These are phyloP conservation scores for Pachymerium ferrugineum DNA, from an alignment of 2,888 invertebrate species.

Conservation along the genomic window DNA sequence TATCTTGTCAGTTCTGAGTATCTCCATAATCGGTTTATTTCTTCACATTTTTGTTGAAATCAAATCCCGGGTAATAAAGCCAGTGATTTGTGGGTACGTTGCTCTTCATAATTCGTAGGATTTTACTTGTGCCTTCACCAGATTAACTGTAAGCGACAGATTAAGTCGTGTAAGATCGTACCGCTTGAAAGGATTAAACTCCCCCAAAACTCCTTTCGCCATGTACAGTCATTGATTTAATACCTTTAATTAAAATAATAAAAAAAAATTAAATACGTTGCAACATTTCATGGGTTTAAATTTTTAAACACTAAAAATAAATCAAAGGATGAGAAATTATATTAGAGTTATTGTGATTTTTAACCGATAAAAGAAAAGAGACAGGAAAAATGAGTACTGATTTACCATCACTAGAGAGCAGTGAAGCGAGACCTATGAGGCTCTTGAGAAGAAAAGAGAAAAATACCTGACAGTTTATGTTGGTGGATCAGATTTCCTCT, in stretches of 20 bases:
- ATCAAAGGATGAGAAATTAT: not conserved
- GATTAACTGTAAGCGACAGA: not conserved
- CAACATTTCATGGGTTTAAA: too few relatives aligned
- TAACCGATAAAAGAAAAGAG: conserved; percentile 3
- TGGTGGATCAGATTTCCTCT: conserved; percentile 12
- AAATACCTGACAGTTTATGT: conserved; percentile 15
- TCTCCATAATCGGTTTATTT: conserved; percentile 27
- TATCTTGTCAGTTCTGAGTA: conserved; percentile 11
- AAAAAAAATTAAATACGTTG: too few relatives aligned
- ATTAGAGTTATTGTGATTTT: not conserved
- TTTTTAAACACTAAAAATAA: too few relatives aligned
- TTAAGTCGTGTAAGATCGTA: not conserved
- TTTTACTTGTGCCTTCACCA: not conserved
- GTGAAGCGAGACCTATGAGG: conserved; percentile 4
- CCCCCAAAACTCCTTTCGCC: too few relatives aligned
- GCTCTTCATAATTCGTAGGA: not conserved
- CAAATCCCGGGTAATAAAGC: conserved; percentile 22
- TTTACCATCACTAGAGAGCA: conserved; percentile 5
- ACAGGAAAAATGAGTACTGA: conserved; percentile 23
- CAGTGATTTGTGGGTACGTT: conserved; percentile 22
- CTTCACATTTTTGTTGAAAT: conserved; percentile 24
- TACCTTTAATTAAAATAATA: too few relatives aligned
- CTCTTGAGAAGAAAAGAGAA: conserved; percentile 11
- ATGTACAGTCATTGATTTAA: too few relatives aligned
- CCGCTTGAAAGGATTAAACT: not conserved